These are phyloP conservation scores for Pseudoatta argentina DNA, from an alignment of 1,140 invertebrate species.

Conservation along the genomic window DNA sequence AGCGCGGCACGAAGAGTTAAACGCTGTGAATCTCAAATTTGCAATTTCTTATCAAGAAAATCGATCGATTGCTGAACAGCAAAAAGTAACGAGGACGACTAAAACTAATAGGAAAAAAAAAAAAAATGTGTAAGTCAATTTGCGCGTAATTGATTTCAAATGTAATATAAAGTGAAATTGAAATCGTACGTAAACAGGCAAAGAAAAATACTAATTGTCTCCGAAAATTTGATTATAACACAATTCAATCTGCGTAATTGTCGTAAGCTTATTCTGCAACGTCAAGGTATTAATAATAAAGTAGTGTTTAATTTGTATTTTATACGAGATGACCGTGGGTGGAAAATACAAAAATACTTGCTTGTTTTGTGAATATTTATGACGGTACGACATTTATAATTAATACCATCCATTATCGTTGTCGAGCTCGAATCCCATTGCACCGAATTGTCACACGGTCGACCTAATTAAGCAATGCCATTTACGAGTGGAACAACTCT, in stretches of 20 bases:
- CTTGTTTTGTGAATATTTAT: conserved; percentile 68
- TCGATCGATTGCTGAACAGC: not conserved
- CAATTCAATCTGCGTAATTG: conserved; percentile 19
- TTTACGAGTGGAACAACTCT: conserved; percentile 65
- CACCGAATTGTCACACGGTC: conserved; percentile 72
- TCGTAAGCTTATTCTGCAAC: not conserved
- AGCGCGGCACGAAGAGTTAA: not conserved
- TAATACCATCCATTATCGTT: conserved; percentile 72
- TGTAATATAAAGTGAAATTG: conserved; percentile 14
- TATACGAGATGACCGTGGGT: not conserved
- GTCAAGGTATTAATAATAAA: conserved; percentile 38
- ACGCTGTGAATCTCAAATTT: conserved; percentile 12
- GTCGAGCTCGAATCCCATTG: conserved; percentile 66
- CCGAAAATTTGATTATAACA: conserved; percentile 18
- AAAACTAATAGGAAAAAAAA: conserved; percentile 15
- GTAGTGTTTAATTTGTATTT: conserved; percentile 27
- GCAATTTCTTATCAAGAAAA: not conserved
- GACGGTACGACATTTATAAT: conserved; percentile 67
- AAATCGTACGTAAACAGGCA: not conserved
- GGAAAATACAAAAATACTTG: conserved; percentile 10
- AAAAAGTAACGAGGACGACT: not conserved
- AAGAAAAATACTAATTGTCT: conserved; percentile 1
- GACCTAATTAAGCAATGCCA: conserved; percentile 73
- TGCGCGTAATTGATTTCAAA: conserved; percentile 1
- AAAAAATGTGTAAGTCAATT: not conserved